Base-by-base conservation (phyloP, 2,113 vertebrate genomes). In the Atherinomorus stipes region DNA sequence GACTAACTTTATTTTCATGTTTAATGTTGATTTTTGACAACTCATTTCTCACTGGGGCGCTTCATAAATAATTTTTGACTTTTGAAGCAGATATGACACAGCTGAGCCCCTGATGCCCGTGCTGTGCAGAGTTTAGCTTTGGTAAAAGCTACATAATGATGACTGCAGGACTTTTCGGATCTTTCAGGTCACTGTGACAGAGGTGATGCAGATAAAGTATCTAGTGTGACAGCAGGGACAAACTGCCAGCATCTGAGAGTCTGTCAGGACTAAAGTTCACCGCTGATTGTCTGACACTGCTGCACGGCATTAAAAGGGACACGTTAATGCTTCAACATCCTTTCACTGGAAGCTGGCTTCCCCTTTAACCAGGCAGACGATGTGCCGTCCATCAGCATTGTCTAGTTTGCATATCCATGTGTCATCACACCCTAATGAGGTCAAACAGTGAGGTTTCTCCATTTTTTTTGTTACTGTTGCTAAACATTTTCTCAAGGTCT, bases 191-290 rank as follows among this genome's bases (percentile, higher is more conserved):
- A 65, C 73, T 25, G 70, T 77, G 64, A 28, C 0, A 40, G 40
- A 86, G 68, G 78, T 74, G 49, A 79, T 4, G 1, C 0, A 76
- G 75, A 88, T 85, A 76, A 57, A 31, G 44, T 51, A n/a, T 71
- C 47, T 44, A 3, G 7, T 25, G 4, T 37, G 34, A 26, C 11
- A 72, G 15, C 53, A 9, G 64, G 23, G 61, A 34, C 31, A 19
- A 22, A 59, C 19, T 6, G 28, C 16, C 68, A 8, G 21, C 7
- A 1, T 28, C 60, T 11, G 28, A 31, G 51, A 13, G 18, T 56
- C 58, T 54, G 9, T 40, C 37, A 23, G 54, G 44, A 62, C 61
- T 54, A 83, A 70, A 75, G 73, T 40, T 85, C 76, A 63, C 63
- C 0, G 26, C 31, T 67, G 72, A 71, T 54, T 51, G 61, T 37